phyloP scores from a whole-genome alignment of 23 tunicate genomes.

The Botrylloides violaceus region DNA sequence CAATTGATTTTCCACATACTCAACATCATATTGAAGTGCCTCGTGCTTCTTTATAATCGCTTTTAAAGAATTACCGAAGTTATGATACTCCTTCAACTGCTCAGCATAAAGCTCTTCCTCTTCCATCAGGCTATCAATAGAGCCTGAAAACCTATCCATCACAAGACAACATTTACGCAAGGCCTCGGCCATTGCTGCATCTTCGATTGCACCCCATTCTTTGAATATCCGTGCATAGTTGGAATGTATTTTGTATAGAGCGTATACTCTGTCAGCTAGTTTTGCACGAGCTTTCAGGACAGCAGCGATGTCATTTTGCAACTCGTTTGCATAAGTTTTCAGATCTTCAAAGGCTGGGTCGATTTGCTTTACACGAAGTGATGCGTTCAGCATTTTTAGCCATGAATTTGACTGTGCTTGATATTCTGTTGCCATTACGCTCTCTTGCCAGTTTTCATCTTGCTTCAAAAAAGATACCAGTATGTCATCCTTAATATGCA shows the following conservation, averaged over 20 bases:
- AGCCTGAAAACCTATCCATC: slow-evolving; percentile 39
- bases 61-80: slow-evolving; percentile 79
- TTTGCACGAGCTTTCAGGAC: slow-evolving; percentile 78
- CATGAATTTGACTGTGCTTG: slow-evolving; percentile 84
- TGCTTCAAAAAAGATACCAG: slow-evolving; percentile 39
- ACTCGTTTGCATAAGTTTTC: slow-evolving; percentile 55
- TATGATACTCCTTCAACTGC: slow-evolving; percentile 73
- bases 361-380: slow-evolving; percentile 66
- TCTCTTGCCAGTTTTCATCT: slow-evolving; percentile 73
- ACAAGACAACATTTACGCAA: slow-evolving; percentile 57
- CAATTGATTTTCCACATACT: slow-evolving; percentile 64
- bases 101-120: slow-evolving; percentile 87
- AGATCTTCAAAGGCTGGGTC: slow-evolving; percentile 71
- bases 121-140: slow-evolving; percentile 75
- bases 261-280: slow-evolving; percentile 82
- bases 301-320: slow-evolving; percentile 46
- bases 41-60: slow-evolving; percentile 68
- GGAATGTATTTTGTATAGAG: slow-evolving; percentile 80
- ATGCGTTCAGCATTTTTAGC: slow-evolving; percentile 75
- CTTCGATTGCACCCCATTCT: slow-evolving; percentile 82
- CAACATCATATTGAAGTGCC: slow-evolving; percentile 85
- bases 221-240: slow-evolving; percentile 54
- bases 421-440: slow-evolving; percentile 59
- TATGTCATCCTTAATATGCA: slow-evolving; percentile 38
- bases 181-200: slow-evolving; percentile 27